These are phyloP conservation scores for Salarias fasciatus DNA, from an alignment of 2,797 vertebrate species.

Conservation along the genomic window DNA sequence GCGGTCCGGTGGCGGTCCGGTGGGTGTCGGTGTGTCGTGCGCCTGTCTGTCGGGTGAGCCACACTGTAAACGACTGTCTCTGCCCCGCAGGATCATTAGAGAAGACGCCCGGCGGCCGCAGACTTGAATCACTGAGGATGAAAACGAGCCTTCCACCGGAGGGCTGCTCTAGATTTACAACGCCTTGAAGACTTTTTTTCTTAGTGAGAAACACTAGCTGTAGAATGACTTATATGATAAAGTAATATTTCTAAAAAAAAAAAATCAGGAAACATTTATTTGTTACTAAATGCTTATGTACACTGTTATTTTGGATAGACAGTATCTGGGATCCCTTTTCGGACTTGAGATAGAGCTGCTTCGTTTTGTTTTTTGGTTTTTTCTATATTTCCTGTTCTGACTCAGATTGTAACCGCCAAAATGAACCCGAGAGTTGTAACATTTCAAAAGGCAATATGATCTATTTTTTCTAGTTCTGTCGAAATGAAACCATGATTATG, in stretches of 20 bases:
- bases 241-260: conserved; percentile 88
- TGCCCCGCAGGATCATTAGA: conserved; percentile 93
- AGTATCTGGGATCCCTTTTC: conserved; percentile 85
- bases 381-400: conserved; percentile 82
- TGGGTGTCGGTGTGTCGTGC: too few species aligned
- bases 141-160: conserved; percentile 87
- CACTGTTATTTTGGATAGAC: conserved; percentile 89
- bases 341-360: conserved; percentile 80
- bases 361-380: conserved; percentile 50
- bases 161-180: conserved; percentile 94
- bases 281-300: conserved; percentile 94
- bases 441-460: conserved; percentile 91
- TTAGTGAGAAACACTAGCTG: conserved; percentile 98
- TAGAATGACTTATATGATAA: conserved; percentile 94
- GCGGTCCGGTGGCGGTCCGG: too few species aligned
- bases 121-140: conserved; percentile 88
- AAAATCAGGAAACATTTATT: conserved; percentile 95
- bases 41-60: too few species aligned
- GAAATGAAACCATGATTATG: conserved; percentile 86
- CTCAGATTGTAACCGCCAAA: conserved; percentile 83
- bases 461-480: conserved; percentile 91
- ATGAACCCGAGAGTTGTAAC: conserved; percentile 89
- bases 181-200: conserved; percentile 97
- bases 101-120: conserved; percentile 73
- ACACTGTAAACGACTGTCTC: conserved; percentile 10